These are phyloP conservation scores for Disparrhopalites patrizii DNA, from an alignment of 2,888 invertebrate species.

Conservation along the genomic window DNA sequence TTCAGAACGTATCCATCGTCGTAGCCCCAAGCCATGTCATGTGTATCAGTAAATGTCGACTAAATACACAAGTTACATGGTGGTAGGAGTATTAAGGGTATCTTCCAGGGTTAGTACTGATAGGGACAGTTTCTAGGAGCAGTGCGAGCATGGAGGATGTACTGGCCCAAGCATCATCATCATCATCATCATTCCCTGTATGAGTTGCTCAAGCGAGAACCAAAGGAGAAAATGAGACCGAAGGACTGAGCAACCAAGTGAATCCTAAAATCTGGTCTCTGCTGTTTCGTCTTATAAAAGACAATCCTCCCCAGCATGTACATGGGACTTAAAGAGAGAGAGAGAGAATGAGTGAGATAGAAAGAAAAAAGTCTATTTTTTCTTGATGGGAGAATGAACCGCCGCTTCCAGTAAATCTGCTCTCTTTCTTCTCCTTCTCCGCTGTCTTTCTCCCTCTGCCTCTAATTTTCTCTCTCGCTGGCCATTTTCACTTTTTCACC, in stretches of 20 bases:
- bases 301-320: neutral
- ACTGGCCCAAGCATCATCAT: neutral
- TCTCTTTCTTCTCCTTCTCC: neutral
- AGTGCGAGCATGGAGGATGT: neutral
- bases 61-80: too few species aligned
- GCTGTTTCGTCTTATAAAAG: neutral
- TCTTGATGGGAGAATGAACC: neutral
- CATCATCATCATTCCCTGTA: slow-evolving; percentile 2
- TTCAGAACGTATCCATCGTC: too few species aligned
- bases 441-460: neutral
- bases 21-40: too few species aligned
- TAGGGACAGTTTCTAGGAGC: too few species aligned
- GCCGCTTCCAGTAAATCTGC: neutral
- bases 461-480: neutral
- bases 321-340: neutral
- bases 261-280: slow-evolving; percentile 20
- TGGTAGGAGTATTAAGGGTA: too few species aligned
- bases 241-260: neutral
- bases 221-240: slow-evolving; percentile 28
- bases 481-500: neutral
- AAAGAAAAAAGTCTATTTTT: neutral
- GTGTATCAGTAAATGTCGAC: too few species aligned
- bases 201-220: slow-evolving; percentile 23
- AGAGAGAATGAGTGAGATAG: neutral
- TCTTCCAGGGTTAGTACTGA: too few species aligned